A percentile compares a stretch with the other conserved stretches of the same genome.
Evolutionary conservation across 2,888 invertebrate genomes (phyloP).

Genomic region (Altica lythri): DNA sequence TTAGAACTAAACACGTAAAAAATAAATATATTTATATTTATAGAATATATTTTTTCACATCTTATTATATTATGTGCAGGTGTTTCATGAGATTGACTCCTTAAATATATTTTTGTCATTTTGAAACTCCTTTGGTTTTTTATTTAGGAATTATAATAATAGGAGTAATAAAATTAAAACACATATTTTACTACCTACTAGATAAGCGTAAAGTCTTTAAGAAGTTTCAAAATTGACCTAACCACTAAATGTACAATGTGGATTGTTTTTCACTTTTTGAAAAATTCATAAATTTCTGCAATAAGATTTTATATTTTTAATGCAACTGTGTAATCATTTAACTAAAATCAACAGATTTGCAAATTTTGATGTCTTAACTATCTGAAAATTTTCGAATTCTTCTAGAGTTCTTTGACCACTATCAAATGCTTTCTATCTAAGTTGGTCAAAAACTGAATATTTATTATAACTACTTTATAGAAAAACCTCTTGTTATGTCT

Average conservation of each 20-base stretch:
- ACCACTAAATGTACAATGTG: conserved; percentile 14
- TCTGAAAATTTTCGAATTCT: no score
- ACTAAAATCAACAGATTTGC: no score
- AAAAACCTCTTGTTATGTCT: no score
- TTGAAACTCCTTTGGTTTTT: conserved; percentile 27
- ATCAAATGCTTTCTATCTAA: no score
- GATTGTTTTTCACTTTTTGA: no score
- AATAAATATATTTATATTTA: conserved; percentile 52
- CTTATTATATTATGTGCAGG: conserved; percentile 43
- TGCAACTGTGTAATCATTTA: no score
- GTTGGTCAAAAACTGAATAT: no score
- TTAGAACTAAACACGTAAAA: conserved; percentile 51
- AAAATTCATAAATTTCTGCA: no score
- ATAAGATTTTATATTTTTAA: no score
- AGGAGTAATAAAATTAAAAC: conserved; percentile 12
- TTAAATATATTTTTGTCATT: conserved; percentile 42
- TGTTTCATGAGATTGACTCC: conserved; percentile 48
- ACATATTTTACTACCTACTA: conserved; percentile 21
- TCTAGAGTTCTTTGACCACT: no score
- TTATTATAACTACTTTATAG: no score
- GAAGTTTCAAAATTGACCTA: conserved; percentile 27
- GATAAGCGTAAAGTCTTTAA: conserved; percentile 25
- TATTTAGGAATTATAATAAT: conserved; percentile 5
- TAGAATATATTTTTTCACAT: conserved; percentile 47
- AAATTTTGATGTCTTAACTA: no score